Percentiles rank a stretch among this genome's conserved stretches.
Conservation (phyloP, 2,113 vertebrate genomes). For the Isurus oxyrinchus region DNA sequence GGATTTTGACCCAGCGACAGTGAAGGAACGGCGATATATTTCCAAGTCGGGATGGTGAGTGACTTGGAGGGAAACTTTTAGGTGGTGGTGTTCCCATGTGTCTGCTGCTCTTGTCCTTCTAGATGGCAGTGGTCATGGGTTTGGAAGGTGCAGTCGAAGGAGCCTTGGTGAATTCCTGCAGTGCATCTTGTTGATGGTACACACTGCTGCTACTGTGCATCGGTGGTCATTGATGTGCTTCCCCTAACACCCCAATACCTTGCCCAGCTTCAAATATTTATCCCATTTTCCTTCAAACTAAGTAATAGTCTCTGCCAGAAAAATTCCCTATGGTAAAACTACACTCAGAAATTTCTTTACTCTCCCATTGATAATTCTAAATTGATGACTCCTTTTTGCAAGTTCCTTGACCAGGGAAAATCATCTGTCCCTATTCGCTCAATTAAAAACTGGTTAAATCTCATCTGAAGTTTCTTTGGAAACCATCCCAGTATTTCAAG, state of each 20-base stretch:
- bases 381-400: background rate
- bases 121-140: no score
- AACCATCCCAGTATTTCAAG: background rate
- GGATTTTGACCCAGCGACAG: no score
- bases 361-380: background rate
- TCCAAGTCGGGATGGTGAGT: no score
- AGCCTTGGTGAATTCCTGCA: no score
- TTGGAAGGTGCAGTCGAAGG: no score
- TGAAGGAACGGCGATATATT: no score
- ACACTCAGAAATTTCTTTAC: background rate
- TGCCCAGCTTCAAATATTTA: background rate
- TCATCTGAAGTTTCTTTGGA: background rate
- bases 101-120: no score
- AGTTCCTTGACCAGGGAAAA: background rate
- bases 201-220: no score
- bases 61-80: no score
- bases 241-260: background rate
- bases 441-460: background rate
- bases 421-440: background rate
- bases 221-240: no score
- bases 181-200: no score
- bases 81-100: no score
- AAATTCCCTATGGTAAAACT: background rate
- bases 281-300: background rate
- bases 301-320: background rate